phyloP scores from a whole-genome alignment of 2,113 vertebrate species.

The Xenopus borealis region DNA sequence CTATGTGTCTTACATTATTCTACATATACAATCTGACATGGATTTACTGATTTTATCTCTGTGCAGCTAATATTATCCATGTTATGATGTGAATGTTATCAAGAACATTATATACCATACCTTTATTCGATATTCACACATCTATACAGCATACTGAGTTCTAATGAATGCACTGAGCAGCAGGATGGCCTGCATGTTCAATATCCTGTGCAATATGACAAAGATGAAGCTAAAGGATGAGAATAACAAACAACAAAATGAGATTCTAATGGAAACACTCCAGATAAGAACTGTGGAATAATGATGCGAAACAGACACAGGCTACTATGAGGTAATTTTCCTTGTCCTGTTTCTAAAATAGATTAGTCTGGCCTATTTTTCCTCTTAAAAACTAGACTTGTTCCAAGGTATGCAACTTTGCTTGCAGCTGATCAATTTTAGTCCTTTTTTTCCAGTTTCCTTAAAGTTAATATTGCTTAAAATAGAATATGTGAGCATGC shows the following conservation, averaged over 20 bases:
- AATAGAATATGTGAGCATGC: conserved; percentile 12
- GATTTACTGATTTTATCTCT: too few species aligned
- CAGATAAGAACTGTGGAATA: conserved; percentile 21
- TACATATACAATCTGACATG: too few species aligned
- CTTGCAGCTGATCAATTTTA: conserved; percentile 26
- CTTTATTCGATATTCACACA: too few species aligned
- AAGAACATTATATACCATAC: too few species aligned
- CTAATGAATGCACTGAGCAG: neutral
- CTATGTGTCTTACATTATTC: too few species aligned
- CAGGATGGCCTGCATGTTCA: neutral
- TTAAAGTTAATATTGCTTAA: conserved; percentile 4
- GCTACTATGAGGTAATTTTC: conserved; percentile 36
- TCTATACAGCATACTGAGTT: neutral
- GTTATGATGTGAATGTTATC: too few species aligned
- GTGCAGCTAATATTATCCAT: too few species aligned
- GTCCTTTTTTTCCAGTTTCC: conserved; percentile 2
- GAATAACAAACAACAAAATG: conserved; percentile 12
- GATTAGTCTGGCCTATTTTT: neutral
- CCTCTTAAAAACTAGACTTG: conserved; percentile 11
- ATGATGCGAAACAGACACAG: conserved; percentile 26
- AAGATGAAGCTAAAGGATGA: conserved; percentile 15
- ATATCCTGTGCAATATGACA: conserved; percentile 27
- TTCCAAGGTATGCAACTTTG: conserved; percentile 17
- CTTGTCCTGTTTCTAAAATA: conserved; percentile 36
- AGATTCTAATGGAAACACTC: conserved; percentile 23